Conservation (phyloP, 2,797 vertebrate genomes). For the Zonotrichia albicollis region DNA sequence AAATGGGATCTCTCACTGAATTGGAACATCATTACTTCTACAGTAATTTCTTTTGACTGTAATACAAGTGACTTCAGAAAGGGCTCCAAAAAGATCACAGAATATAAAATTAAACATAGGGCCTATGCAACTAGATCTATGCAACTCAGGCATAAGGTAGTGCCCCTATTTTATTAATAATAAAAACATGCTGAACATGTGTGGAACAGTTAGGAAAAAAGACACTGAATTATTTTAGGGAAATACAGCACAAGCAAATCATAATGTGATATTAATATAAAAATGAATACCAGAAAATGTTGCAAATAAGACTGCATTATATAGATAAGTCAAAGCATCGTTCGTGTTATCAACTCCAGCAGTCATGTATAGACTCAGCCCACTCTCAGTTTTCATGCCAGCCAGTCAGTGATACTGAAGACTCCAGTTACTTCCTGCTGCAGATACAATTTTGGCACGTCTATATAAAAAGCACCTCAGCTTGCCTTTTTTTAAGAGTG, state of each 20-base stretch:
- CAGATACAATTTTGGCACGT: not conserved
- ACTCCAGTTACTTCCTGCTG: not conserved
- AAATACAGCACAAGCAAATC: not conserved
- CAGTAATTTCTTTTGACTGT: not conserved
- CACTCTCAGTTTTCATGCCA: not conserved
- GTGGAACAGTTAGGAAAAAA: not conserved
- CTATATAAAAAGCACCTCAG: not conserved
- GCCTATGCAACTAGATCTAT: not conserved
- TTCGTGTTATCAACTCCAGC: not conserved
- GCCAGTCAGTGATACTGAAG: not conserved
- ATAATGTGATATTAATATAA: not conserved
- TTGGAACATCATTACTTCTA: conserved; percentile 21
- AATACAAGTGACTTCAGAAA: conserved; percentile 16
- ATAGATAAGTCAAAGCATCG: not conserved
- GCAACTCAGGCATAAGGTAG: not conserved
- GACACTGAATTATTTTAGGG: not conserved
- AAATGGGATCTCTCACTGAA: conserved; percentile 23
- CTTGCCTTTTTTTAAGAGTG: not conserved
- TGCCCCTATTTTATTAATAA: not conserved
- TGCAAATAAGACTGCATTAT: not conserved
- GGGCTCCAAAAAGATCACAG: not conserved
- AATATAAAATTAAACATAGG: not conserved
- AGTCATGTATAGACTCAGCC: not conserved
- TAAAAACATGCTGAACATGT: not conserved
- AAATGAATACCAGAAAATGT: not conserved